These are phyloP conservation scores for Callimorpha dominula DNA, from an alignment of 2,888 invertebrate genomes.

Conservation along the genomic window DNA sequence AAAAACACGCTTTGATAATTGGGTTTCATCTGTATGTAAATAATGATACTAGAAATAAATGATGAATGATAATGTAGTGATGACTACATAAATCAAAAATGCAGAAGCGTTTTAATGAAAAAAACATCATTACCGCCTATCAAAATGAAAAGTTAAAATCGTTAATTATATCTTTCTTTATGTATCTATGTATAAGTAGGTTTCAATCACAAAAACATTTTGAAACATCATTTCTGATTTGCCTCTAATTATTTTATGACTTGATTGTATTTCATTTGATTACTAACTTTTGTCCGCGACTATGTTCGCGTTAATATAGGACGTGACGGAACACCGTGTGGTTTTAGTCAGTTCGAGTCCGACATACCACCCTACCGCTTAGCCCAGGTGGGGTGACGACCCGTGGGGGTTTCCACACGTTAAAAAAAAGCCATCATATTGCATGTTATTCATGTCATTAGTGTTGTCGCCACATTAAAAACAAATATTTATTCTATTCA, in stretches of 20 bases:
- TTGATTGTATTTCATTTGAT: neutral
- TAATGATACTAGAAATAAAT: constrained; percentile 33
- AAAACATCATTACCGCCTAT: constrained; percentile 43
- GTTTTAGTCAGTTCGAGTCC: too few species aligned
- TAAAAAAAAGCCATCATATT: too few species aligned
- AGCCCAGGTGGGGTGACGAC: too few species aligned
- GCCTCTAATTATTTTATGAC: neutral
- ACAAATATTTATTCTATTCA: too few species aligned
- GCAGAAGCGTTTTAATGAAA: constrained; percentile 44
- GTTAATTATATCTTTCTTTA: constrained; percentile 37
- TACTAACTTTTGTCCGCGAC: too few species aligned
- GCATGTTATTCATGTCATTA: too few species aligned
- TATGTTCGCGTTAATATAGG: too few species aligned
- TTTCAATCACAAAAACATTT: constrained; percentile 4
- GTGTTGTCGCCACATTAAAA: too few species aligned
- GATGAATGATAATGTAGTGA: constrained; percentile 39
- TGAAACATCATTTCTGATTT: constrained; percentile 4
- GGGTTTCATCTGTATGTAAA: constrained; percentile 29
- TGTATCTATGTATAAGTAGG: constrained; percentile 16
- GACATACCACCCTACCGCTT: too few species aligned
- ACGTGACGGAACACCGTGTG: too few species aligned
- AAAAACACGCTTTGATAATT: constrained; percentile 29
- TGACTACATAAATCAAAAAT: constrained; percentile 42
- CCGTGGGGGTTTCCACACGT: too few species aligned
- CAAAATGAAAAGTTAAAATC: constrained; percentile 45